Evolutionary conservation across 2,113 vertebrate genomes (phyloP), one percentile per base, ranked within the genome.

Genomic region (Anarrhichthys ocellatus): DNA sequence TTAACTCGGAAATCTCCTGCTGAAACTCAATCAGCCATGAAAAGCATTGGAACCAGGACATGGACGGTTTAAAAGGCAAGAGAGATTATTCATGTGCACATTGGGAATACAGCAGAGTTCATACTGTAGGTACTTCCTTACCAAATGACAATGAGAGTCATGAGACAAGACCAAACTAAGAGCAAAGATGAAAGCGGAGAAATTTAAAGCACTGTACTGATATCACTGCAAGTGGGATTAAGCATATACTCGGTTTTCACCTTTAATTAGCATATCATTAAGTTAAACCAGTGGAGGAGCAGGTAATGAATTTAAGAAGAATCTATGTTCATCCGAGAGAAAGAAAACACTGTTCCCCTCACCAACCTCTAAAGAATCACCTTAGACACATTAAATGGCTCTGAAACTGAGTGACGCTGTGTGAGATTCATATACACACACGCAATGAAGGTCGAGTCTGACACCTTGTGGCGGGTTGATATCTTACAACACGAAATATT

Each of bases 391-490:
- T 76, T 32, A 32, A 32, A 81, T 5, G 1, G n/a, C 38, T 9
- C 18, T 58, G 17, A 11, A 24, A 63, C 62, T 50, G 29, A 75
- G 64, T 52, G 54, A 68, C 61, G 38, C 58, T 69, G 42, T 73
- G 59, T 58, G 50, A 76, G 36, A 76, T 50, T 32, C 32, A 32
- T 32, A 32, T 3, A 32, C 34, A 20, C 2, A 17, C 22, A 1
- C 64, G 24, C 20, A 82, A 32, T 6, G 36, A 79, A 85, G 83
- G 83, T 56, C 40, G 18, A 89, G 79, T 59, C 88, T 95, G 94
- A 93, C 94, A 93, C 84, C 94, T 94, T 89, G 93, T 93, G 94
- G 94, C 83, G 64, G 56, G 24, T 18, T 50, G 22, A 40, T 32
- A 70, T 73, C 32, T 81, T 50, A 64, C 54, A 73, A 68, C 34